A percentile compares a stretch with the other conserved stretches of the same genome.
phyloP scores from a whole-genome alignment of 2,113 vertebrate species.

The Marcusenius ussheri region DNA sequence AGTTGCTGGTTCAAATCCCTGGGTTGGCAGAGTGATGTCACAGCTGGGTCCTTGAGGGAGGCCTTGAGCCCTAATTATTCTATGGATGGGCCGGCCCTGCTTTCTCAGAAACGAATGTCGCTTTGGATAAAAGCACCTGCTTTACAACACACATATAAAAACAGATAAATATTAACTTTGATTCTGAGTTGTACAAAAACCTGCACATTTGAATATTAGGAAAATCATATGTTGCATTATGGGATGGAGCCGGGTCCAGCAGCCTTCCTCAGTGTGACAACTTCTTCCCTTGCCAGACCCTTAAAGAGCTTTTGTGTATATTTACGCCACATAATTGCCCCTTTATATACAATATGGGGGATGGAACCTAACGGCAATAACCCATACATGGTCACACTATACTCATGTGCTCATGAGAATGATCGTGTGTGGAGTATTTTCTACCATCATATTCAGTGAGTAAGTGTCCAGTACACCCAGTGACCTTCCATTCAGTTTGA shows the following conservation, averaged over 20 bases:
- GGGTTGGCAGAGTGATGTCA: background rate
- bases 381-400: background rate
- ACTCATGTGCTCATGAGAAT: background rate
- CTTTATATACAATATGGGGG: background rate
- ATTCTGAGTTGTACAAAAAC: background rate
- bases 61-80: background rate
- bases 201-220: background rate
- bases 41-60: background rate
- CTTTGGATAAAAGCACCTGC: background rate
- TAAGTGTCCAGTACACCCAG: background rate
- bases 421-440: background rate
- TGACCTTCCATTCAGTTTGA: background rate
- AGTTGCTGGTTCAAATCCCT: background rate
- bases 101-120: background rate
- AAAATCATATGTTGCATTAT: background rate
- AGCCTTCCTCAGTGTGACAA: background rate
- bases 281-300: background rate
- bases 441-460: background rate
- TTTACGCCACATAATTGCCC: background rate
- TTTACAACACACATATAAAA: background rate
- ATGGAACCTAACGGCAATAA: background rate
- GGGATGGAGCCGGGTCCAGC: background rate
- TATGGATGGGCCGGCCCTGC: background rate
- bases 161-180: background rate
- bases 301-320: background rate